Evolutionary conservation across 2,888 invertebrate genomes (phyloP), one percentile per base, ranked within the genome.

Genomic region (Noctua fimbriata): DNA sequence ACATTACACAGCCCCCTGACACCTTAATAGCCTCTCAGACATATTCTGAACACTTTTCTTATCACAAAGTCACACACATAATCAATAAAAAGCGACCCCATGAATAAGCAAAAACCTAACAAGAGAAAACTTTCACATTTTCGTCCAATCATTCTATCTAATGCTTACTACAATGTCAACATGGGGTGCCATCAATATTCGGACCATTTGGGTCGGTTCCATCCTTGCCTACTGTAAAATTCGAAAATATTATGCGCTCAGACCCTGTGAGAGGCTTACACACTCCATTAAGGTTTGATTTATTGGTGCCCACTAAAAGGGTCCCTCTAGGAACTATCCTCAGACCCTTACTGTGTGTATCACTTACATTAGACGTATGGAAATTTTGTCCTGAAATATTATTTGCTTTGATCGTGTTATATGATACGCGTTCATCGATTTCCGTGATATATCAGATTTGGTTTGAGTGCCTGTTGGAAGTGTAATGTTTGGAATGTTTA

Each of bases 231-330:
- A 94, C 92, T 93, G 92, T 93, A 92, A 94, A 94, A 94, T 93
- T 94, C 92, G 90, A 92, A 94, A 95, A 95, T 95, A 94, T 94
- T 94, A 95, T 94, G 93, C 93, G 92, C 91, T 88, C 90, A 93
- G 92, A 92, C 93, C 92, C 92, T 88, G 88, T 89, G 89, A 93
- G 89, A 90, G 90, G 93, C 92, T 94, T 93, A 93, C 93, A 94
- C 93, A 95, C 94, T 95, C 96, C 96, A 96, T 96, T 96, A 96
- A 91, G 94, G 89, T 89, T 94, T 96, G 96, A 96, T 96, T 96
- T 96, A 96, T 96, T 92, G 92, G 94, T 92, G 88, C 91, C 93
- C 93, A 94, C 95, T 96, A 96, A 96, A 96, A 96, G 96, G 95
- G 95, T 96, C 94, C 93, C 94, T 89, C 94, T 94, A 95, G 95